Base-by-base conservation (phyloP, 2,888 invertebrate species). In the Escarpia spicata region DNA sequence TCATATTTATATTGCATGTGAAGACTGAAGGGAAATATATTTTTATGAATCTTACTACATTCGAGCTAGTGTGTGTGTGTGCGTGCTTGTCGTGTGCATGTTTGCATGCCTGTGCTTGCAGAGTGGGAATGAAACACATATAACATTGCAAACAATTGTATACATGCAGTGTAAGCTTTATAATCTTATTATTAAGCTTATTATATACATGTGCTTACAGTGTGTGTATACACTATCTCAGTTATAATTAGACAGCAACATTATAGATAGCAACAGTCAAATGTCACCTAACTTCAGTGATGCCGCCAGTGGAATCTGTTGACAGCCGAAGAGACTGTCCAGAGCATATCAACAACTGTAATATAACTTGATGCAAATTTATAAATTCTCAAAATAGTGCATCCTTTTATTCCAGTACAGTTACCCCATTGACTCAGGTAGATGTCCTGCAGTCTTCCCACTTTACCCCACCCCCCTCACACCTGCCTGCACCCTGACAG, bases 401-500 rank as follows among this genome's bases (percentile, higher is more conserved):
- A 75, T 75, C 75, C 75, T 75, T 75, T 75, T 75, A 75, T 75
- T 75, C 75, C 75, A 26, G 75, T 75, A 75, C 75, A 75, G 75
- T 75, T 75, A 75, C 75, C 75, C 75, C 75, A 75, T 75, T 75
- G 75, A 26, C 0, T 26, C 75, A 75, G n/a, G 75, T 75, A 75
- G 75, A n/a, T 1, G 6, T 26, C 75, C 75, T 75, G 75, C 26
- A 26, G 26, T 75, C n/a, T 26, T n/a, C 75, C 75, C 75, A 75
- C n/a, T 26, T 6, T n/a, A 6, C 4, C 75, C 75, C n/a, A 15
- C 75, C 75, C 75, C 19, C 19, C 75, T 75, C 75, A 75, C 75
- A 75, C 75, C 75, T 75, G 75, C 75, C 75, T 26, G 75, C 12
- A 12, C 75, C 75, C 75, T 75, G 75, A 75, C 75, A 75, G 75